These are phyloP conservation scores for Limanda limanda DNA, from an alignment of 2,113 vertebrate genomes.

Conservation along the genomic window DNA sequence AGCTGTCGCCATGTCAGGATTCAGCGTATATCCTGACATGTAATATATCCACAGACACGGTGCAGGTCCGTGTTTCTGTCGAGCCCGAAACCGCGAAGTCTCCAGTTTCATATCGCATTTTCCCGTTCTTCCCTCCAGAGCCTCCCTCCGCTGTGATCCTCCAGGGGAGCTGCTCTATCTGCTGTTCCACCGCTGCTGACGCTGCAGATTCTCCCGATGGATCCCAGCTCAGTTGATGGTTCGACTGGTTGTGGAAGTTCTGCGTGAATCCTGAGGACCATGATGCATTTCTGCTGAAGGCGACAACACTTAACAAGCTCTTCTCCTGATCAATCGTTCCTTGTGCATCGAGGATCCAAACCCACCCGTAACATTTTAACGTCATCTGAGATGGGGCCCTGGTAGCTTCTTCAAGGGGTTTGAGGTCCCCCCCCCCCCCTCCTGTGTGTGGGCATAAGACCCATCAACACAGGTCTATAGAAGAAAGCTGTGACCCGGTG, in stretches of 20 bases:
- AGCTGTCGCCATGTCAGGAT: not conserved
- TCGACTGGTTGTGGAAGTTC: constrained; percentile 21
- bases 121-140: constrained; percentile 36
- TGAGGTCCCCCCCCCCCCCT: constrained; percentile 1
- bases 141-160: constrained; percentile 29
- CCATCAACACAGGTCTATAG: not conserved
- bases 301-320: not conserved
- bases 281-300: constrained; percentile 12
- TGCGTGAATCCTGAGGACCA: constrained; percentile 24
- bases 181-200: constrained; percentile 48
- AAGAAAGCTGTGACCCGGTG: not conserved
- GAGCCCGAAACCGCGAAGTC: not conserved
- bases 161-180: constrained; percentile 44
- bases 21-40: not conserved
- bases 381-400: constrained; percentile 20
- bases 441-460: not conserved
- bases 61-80: not conserved
- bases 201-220: constrained; percentile 39
- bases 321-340: not conserved
- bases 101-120: constrained; percentile 28
- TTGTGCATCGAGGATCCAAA: not conserved
- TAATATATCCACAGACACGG: not conserved
- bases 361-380: not conserved
- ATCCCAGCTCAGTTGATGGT: constrained; percentile 15
- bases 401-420: constrained; percentile 16